Evolutionary conservation across 2,888 invertebrate species (phyloP), one percentile per base, ranked within the genome.

Genomic region (Morpho achilles): DNA sequence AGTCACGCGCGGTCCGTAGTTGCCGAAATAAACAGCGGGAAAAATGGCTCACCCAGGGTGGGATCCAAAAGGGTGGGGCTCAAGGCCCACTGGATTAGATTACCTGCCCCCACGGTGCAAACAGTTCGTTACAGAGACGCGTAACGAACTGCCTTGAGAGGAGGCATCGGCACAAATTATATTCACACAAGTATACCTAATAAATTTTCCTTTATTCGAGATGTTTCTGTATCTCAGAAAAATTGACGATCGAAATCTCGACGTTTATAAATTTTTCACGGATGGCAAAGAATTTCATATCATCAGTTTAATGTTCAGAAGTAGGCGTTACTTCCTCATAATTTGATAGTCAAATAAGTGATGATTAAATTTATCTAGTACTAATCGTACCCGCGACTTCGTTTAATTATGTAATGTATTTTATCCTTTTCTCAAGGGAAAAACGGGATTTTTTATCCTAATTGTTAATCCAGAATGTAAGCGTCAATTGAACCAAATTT

Each of bases 91-190:
- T 67, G 71, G 77, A 88, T 87, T 87, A 80, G 80, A 87, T 88
- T 88, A 87, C 87, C 87, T 86, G 84, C 78, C 82, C 84, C 84
- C 80, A 76, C 76, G 77, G 81, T 74, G 82, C 84, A 88, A 88
- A 87, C 88, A 87, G 82, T 86, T 87, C 84, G 84, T 87, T 87
- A 87, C 79, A 70, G 70, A 74, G 69, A 66, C 72, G 64, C 60
- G 77, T 81, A 80, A 82, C 79, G 78, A 84, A 81, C 61, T 66
- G 63, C 60, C 66, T 70, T 65, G 62, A 67, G 50, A 40, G 45
- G 50, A 41, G 45, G 50, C 60, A 52, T 58, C 53, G 53, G 16
- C 55, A 59, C 59, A 60, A 62, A 53, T 64, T 62, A 60, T 59
- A 53, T 55, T 58, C 53, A 65, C 58, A 61, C 65, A 58, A 58